phyloP scores from a whole-genome alignment of 2,113 vertebrate genomes.

The Sinocyclocheilus grahami region DNA sequence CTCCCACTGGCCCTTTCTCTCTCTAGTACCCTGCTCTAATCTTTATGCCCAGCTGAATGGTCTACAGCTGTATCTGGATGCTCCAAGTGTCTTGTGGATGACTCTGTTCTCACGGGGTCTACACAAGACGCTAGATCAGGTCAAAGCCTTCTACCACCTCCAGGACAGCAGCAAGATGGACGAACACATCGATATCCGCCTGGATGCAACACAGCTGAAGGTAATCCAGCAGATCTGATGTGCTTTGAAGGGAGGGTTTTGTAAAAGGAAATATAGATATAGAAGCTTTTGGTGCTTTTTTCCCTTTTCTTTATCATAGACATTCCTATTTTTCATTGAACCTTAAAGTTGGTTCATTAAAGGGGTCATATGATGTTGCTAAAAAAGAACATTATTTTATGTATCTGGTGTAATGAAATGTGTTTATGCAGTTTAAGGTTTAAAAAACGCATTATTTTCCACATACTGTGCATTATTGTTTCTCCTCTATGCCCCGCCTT shows the following conservation, averaged over 20 bases:
- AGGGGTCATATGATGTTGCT: no score
- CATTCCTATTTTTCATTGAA: no score
- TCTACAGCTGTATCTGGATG: constrained; percentile 86
- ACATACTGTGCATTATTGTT: no score
- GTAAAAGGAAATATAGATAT: neutral
- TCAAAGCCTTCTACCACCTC: constrained; percentile 93
- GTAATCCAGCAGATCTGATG: constrained; percentile 63
- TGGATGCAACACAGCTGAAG: constrained; percentile 89
- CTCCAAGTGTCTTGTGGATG: constrained; percentile 92
- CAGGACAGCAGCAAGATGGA: constrained; percentile 84
- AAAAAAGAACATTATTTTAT: no score
- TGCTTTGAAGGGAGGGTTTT: neutral
- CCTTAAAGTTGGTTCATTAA: no score
- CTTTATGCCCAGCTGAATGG: constrained; percentile 89
- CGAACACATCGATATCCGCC: constrained; percentile 87
- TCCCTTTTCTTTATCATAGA: no score
- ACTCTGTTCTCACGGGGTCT: constrained; percentile 91
- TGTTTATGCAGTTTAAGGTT: no score
- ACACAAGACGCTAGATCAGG: constrained; percentile 89
- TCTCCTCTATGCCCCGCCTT: no score
- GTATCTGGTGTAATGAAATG: no score
- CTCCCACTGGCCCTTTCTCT: neutral
- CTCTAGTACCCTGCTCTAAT: constrained; percentile 89
- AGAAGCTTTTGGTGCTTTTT: neutral
- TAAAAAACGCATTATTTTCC: no score